A percentile compares a stretch with the other conserved stretches of the same genome.
phyloP scores from a whole-genome alignment of 2,888 invertebrate species.

The Sarcophaga subvicina region DNA sequence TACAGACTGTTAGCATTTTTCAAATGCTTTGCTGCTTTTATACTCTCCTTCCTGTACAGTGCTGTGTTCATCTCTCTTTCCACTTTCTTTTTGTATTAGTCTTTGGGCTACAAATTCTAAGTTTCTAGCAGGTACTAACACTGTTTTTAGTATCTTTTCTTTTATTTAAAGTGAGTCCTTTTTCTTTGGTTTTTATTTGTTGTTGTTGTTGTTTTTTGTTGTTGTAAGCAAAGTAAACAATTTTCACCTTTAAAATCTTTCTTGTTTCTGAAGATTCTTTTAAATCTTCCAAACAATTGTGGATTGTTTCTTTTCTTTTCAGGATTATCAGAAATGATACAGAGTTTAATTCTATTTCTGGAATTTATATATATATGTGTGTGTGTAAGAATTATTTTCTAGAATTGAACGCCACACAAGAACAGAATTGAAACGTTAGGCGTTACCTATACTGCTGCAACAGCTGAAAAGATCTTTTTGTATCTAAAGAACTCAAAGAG shows the following conservation, averaged over 20 bases:
- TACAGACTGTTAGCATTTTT: constrained; percentile 37
- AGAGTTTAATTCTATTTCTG: background rate
- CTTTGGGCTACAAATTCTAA: background rate
- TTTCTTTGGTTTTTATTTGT: background rate
- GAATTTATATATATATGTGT: too few relatives aligned
- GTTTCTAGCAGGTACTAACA: constrained; percentile 7
- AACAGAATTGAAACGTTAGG: constrained; percentile 29
- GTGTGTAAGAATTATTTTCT: too few relatives aligned
- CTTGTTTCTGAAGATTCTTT: constrained; percentile 4
- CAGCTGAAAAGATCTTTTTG: background rate
- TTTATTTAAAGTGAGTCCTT: constrained; percentile 5
- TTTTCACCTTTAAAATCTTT: constrained; percentile 47
- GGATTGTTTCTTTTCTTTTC: background rate
- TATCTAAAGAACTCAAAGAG: background rate
- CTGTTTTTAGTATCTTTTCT: background rate
- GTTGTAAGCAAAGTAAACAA: constrained; percentile 25
- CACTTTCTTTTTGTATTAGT: background rate
- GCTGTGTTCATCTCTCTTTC: background rate
- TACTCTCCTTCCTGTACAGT: background rate
- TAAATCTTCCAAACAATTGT: constrained; percentile 29
- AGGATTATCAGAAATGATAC: constrained; percentile 19
- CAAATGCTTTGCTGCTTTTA: constrained; percentile 40
- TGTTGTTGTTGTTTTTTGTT: background rate
- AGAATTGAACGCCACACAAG: background rate
- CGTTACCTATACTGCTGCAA: background rate